phyloP scores from a whole-genome alignment of 2,888 invertebrate genomes.

The Dynastes grantii region DNA sequence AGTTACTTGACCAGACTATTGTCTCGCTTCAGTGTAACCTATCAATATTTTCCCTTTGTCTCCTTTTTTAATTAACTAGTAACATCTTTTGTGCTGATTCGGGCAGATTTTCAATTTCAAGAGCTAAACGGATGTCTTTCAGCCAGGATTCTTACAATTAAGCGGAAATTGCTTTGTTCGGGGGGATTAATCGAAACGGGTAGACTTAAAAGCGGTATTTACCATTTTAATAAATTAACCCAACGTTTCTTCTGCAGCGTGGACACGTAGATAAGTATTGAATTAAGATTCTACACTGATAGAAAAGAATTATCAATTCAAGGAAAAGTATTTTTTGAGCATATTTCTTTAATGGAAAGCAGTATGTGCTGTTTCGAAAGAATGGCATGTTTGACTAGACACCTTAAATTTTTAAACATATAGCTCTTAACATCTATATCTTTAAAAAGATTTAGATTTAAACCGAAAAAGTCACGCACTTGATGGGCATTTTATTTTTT shows the following conservation, averaged over 20 bases:
- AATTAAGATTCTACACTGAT: neutral
- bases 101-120: slow-evolving; percentile 43
- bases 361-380: no score
- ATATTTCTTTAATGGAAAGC: no score
- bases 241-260: no score
- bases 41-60: slow-evolving; percentile 30
- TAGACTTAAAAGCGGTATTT: neutral
- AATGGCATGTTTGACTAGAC: no score
- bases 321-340: neutral
- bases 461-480: no score
- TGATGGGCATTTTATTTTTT: no score
- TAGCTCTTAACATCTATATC: no score
- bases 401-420: no score
- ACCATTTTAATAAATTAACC: neutral
- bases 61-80: slow-evolving; percentile 42
- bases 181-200: neutral
- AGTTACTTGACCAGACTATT: slow-evolving; percentile 12
- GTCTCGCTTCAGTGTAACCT: slow-evolving; percentile 24
- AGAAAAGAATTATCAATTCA: neutral
- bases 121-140: slow-evolving; percentile 20
- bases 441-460: no score
- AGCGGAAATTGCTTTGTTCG: slow-evolving; percentile 40
- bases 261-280: neutral
- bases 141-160: slow-evolving; percentile 30
- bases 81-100: slow-evolving; percentile 32